Evolutionary conservation across 2,797 vertebrate species (phyloP), one percentile per base, ranked within the genome.

Genomic region (Alauda arvensis): DNA sequence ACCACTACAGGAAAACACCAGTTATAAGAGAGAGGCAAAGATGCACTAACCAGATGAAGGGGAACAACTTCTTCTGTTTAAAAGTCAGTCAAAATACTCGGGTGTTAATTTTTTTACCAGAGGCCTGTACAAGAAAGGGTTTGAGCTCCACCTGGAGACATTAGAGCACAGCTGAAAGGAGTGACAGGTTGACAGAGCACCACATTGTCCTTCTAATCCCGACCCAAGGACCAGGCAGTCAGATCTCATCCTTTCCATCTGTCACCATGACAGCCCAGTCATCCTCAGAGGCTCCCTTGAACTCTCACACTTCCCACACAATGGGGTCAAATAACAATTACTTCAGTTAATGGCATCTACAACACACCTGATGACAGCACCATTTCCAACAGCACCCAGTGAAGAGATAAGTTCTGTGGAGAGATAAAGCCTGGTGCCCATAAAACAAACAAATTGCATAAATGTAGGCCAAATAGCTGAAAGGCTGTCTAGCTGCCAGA

Each of bases 401-500:
- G 39, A 89, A 82, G 88, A 88, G 84, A 77, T 25, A 68, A 88
- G n/a, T 42, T 76, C 74, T 0, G 1, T 2, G 1, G 40, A 87
- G 45, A 70, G 45, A 68, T 9, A 57, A 79, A 84, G 37, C n/a
- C 37, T 65, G 42, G 31, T 63, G 75, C 48, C 85, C 67, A 72
- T 14, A 69, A 55, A 83, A 59, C 62, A 90, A 93, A 77, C 24
- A 59, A 88, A 76, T 60, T 63, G 33, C 56, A 40, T 8, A 56
- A 49, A 28, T 37, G 17, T 8, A 72, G 34, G 33, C 60, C 75
- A 83, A 56, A 55, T 23, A 78, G 70, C 70, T 78, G 89, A 62
- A 80, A 81, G 45, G 40, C 62, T 90, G 59, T 79, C 82, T 83
- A 49, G 78, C 70, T 88, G 77, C 67, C 79, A 91, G 77, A 81